These are phyloP conservation scores for Drosophila kanapiae DNA, from an alignment of 1,140 invertebrate species.

Conservation along the genomic window DNA sequence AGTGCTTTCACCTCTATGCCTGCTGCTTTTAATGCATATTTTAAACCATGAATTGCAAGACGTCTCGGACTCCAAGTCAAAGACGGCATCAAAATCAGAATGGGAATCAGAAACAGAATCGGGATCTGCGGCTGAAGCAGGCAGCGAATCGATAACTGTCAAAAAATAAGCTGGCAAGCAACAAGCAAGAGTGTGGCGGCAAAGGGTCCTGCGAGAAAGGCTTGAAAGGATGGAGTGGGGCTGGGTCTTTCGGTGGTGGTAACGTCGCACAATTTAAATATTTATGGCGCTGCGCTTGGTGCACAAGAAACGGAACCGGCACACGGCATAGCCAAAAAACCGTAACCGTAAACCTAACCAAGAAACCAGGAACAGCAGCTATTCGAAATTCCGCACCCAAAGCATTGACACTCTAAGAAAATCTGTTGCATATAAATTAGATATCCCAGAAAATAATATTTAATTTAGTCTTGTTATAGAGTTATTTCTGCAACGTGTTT, in stretches of 20 bases:
- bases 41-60: constrained; percentile 77
- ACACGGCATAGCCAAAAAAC: constrained; percentile 79
- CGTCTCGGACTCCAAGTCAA: constrained; percentile 36
- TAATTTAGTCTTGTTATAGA: too few relatives aligned
- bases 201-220: not conserved
- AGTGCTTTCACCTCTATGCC: not conserved
- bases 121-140: constrained; percentile 33
- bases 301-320: constrained; percentile 55
- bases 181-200: constrained; percentile 41
- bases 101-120: constrained; percentile 15
- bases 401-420: not conserved
- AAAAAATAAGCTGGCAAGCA: constrained; percentile 79
- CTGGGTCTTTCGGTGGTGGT: constrained; percentile 20
- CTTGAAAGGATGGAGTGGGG: not conserved
- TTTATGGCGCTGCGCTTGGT: constrained; percentile 70
- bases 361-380: constrained; percentile 48
- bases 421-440: not conserved
- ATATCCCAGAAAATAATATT: too few relatives aligned
- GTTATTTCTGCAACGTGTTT: too few relatives aligned
- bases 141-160: constrained; percentile 76
- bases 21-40: constrained; percentile 60
- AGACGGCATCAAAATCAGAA: constrained; percentile 6
- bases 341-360: constrained; percentile 75
- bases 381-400: constrained; percentile 14
- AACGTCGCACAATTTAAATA: constrained; percentile 76